Evolutionary conservation across 2,888 invertebrate genomes (phyloP).

Genomic region (Andrena praecox): DNA sequence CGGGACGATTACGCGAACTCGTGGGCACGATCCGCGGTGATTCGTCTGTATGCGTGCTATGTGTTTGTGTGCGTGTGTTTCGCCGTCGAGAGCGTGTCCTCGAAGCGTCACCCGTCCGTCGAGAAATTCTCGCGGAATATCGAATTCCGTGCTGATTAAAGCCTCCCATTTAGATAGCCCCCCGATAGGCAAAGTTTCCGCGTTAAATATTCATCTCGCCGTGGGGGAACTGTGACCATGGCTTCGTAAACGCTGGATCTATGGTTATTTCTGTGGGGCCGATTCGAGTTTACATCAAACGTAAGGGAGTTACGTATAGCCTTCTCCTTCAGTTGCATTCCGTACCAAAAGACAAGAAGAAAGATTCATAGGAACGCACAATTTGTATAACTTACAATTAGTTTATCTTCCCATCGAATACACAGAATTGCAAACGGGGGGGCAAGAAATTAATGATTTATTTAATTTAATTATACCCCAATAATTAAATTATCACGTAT

Average conservation of each 20-base stretch:
- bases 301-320: no score
- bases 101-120: constrained; percentile 57
- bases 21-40: constrained; percentile 46
- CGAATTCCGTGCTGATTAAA: constrained; percentile 63
- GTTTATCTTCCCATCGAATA: no score
- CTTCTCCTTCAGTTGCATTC: no score
- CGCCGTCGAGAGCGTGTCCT: constrained; percentile 53
- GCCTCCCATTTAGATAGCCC: constrained; percentile 31
- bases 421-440: no score
- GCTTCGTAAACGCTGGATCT: not conserved
- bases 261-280: not conserved
- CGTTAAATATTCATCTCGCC: constrained; percentile 52
- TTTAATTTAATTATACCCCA: no score
- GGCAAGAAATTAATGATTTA: no score
- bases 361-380: no score
- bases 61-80: constrained; percentile 36
- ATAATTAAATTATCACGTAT: no score
- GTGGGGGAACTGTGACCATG: constrained; percentile 28
- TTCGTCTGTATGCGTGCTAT: constrained; percentile 47
- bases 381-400: no score
- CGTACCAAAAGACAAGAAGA: no score
- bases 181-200: constrained; percentile 27
- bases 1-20: constrained; percentile 47
- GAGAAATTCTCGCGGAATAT: constrained; percentile 59
- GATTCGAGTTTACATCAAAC: not conserved